Conservation (phyloP, 2,888 invertebrate species). For the Elysia crispata region DNA sequence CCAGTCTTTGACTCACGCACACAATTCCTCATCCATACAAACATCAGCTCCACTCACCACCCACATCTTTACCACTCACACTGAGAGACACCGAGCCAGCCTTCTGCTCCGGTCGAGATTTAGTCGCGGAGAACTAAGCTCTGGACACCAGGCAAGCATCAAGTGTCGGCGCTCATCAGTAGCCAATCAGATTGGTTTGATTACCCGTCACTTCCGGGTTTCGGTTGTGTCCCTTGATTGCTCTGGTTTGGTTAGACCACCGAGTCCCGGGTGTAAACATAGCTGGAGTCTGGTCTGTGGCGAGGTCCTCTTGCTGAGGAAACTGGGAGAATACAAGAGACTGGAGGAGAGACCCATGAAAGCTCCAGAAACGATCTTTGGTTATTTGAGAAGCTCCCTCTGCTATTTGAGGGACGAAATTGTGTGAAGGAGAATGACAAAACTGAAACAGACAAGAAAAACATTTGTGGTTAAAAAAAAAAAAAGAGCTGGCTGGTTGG, state of each 20-base stretch:
- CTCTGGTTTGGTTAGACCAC: constrained; percentile 10
- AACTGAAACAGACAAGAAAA: no score
- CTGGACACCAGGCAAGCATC: constrained; percentile 35
- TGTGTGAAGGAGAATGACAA: no score
- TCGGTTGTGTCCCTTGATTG: constrained; percentile 44
- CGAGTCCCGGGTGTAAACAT: no score
- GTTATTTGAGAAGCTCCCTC: no score
- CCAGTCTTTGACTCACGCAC: no score
- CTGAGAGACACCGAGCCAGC: neutral
- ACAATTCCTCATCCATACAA: no score
- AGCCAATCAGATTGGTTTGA: constrained; percentile 51
- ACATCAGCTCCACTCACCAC: no score
- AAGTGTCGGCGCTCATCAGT: constrained; percentile 45
- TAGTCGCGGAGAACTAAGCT: neutral
- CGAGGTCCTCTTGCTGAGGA: neutral
- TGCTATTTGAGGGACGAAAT: no score
- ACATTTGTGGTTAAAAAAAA: no score
- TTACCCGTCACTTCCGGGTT: constrained; percentile 48
- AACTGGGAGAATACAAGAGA: neutral
- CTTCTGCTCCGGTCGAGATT: neutral
- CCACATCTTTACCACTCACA: neutral
- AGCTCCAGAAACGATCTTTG: neutral
- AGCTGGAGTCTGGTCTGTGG: no score
- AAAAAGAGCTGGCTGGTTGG: no score
- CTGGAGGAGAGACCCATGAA: no score